Base-by-base conservation (phyloP, 2,888 invertebrate species). In the Nomada goodeniana region DNA sequence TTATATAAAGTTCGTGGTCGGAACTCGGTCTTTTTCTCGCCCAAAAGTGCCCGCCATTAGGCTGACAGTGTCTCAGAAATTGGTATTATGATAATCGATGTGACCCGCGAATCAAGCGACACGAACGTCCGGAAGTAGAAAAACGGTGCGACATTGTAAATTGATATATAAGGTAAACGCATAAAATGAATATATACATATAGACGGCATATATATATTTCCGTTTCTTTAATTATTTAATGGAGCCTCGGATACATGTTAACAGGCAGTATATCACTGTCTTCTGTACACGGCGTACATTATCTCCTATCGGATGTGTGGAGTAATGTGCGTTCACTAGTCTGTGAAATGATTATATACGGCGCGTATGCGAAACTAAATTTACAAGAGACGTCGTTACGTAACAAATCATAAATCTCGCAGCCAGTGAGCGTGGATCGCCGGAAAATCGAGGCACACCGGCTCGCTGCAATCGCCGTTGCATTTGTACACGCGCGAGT, bases 401-500 rank as follows among this genome's bases (percentile, higher is more conserved):
- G 69, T 81, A 87, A 88, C 79, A 80, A 80, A 81, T 81, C 84
- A 88, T 86, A 84, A 84, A 88, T 89, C 83, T 82, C 74, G 55
- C 42, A 73, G 69, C 20, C 82, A 70, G 75, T 59, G 67, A 82
- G 69, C 76, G 68, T 80, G 69, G 70, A 55, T 55, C 69, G 76
- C 69, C 70, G 74, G 68, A 88, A 83, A 80, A 85, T 75, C 61
- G 70, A 59, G 87, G 76, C 47, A 53, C 50, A 70, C 65, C 29
- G 67, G 63, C 42, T 36, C n/a, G 15, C 29, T 52, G 63, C 74
- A 65, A 77, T 72, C 70, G 72, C 71, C n/a, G 26, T 65, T 57
- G 71, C 76, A 53, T 63, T 13, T 60, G 57, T 76, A 13, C 23
- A 50, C 47, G 50, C 5, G 18, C 59, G 47, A 26, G 29, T 29